phyloP scores from a whole-genome alignment of 2,888 invertebrate genomes.

The Apamea crenata region DNA sequence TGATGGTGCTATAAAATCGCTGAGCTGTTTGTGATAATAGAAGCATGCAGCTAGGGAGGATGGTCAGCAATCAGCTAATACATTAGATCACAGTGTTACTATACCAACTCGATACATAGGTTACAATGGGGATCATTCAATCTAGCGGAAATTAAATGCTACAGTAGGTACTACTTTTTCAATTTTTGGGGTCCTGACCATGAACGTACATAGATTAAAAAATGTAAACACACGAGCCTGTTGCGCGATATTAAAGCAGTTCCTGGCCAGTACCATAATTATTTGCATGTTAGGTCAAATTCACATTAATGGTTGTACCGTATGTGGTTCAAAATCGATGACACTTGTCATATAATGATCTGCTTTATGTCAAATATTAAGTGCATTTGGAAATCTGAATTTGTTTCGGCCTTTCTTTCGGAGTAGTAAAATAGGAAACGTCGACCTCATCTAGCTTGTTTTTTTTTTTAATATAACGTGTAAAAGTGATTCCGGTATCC shows the following conservation, averaged over 20 bases:
- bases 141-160: neutral
- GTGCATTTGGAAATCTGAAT: too few relatives aligned
- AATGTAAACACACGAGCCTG: neutral
- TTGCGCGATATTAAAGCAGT: neutral
- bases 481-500: neutral
- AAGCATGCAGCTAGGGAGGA: conserved; percentile 25
- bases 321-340: neutral
- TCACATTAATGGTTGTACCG: neutral
- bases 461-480: too few relatives aligned
- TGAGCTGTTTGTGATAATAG: conserved; percentile 17
- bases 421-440: too few relatives aligned
- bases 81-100: conserved; percentile 3
- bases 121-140: neutral
- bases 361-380: neutral
- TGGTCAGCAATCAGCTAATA: conserved; percentile 30
- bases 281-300: neutral
- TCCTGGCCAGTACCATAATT: neutral
- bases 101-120: conserved; percentile 20
- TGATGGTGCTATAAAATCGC: conserved; percentile 11
- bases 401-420: too few relatives aligned
- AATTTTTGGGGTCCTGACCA: neutral
- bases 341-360: too few relatives aligned
- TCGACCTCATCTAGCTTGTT: too few relatives aligned
- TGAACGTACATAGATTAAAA: neutral
- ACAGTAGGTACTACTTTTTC: neutral